Evolutionary conservation across 1,140 invertebrate genomes (phyloP).

Genomic region (Brachionus rubens): DNA sequence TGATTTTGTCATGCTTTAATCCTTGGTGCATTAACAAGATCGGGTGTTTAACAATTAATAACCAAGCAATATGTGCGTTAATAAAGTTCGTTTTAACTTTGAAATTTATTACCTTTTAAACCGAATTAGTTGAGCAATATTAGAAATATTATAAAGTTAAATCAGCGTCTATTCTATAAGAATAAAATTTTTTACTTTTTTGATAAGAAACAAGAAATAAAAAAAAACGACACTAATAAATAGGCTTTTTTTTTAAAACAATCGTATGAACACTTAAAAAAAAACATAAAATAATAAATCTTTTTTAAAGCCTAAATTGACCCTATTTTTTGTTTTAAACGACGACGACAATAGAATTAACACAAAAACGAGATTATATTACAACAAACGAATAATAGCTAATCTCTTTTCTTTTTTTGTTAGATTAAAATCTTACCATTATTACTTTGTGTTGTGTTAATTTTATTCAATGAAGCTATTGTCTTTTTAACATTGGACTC

Average conservation of each 20-base stretch:
- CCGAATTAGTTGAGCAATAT: constrained; percentile 15
- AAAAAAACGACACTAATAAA: background rate
- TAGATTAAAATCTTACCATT: background rate
- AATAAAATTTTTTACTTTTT: background rate
- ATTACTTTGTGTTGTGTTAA: background rate
- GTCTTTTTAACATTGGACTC: background rate
- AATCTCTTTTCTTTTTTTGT: too few species aligned
- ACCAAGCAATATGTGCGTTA: constrained; percentile 12
- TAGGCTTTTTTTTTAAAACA: background rate
- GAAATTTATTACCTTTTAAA: background rate
- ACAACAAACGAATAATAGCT: too few species aligned
- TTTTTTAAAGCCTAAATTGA: too few species aligned
- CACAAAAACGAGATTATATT: too few species aligned
- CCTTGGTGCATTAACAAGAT: too few species aligned
- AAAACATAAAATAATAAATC: background rate
- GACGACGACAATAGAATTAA: too few species aligned
- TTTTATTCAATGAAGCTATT: background rate
- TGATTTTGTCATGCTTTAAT: background rate
- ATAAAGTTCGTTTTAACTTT: background rate
- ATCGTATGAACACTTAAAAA: constrained; percentile 16
- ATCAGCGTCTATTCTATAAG: constrained; percentile 29
- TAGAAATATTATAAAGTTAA: background rate
- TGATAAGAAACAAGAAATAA: background rate
- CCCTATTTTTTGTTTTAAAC: too few species aligned
- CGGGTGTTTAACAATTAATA: background rate